Evolutionary conservation across 1,140 invertebrate species (phyloP).

Genomic region (Euwallacea similis): DNA sequence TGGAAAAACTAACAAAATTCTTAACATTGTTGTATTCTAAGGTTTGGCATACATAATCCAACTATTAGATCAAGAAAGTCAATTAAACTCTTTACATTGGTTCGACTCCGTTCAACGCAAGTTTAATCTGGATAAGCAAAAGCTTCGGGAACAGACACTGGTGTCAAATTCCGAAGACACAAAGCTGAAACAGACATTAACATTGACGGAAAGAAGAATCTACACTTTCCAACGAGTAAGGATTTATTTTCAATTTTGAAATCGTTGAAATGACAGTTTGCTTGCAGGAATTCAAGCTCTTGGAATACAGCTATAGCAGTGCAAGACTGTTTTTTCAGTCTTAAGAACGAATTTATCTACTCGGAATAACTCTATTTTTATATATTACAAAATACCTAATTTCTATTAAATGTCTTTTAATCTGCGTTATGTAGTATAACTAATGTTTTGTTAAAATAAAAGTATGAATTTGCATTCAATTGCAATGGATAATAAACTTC

Average conservation of each 20-base stretch:
- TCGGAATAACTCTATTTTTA: too few species aligned
- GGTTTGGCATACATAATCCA: conserved; percentile 70
- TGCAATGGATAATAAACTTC: too few species aligned
- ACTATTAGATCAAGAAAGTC: conserved; percentile 69
- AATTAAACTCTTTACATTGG: conserved; percentile 95
- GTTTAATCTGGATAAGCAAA: conserved; percentile 66
- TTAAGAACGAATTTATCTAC: too few species aligned
- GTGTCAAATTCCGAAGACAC: conserved; percentile 64
- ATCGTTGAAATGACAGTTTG: conserved; percentile 22
- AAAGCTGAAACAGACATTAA: conserved; percentile 90
- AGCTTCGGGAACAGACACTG: conserved; percentile 58
- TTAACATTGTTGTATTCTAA: conserved; percentile 33
- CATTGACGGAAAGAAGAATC: conserved; percentile 86
- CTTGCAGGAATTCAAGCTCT: conserved; percentile 81
- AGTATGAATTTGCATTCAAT: too few species aligned
- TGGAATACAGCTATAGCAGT: conserved; percentile 91
- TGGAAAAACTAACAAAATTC: conserved; percentile 2
- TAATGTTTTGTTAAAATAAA: too few species aligned
- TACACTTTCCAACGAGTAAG: conserved; percentile 72
- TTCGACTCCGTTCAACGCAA: conserved; percentile 85
- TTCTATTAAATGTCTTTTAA: too few species aligned
- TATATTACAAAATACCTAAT: too few species aligned
- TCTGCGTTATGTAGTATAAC: too few species aligned
- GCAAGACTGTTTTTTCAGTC: conserved; percentile 86
- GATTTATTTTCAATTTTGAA: conserved; percentile 20